Evolutionary conservation across 1,140 invertebrate species (phyloP).

Genomic region (Anadara kagoshimensis): DNA sequence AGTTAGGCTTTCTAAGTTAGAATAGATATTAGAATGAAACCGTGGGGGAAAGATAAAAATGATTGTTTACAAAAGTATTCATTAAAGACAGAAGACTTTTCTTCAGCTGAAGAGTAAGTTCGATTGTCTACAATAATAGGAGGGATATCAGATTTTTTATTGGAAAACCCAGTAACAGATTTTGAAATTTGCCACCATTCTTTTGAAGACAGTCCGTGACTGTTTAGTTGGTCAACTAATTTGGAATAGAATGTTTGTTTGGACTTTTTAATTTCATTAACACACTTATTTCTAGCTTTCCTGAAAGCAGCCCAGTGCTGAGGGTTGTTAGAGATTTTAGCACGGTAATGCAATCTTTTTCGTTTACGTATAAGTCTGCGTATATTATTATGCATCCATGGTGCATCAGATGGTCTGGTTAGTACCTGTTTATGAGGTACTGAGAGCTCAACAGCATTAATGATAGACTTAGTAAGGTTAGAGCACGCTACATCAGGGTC

Average conservation of each 20-base stretch:
- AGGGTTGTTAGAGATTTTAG: background rate
- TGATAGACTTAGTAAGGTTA: too few relatives aligned
- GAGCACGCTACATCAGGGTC: too few relatives aligned
- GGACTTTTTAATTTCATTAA: background rate
- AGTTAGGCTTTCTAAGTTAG: too few relatives aligned
- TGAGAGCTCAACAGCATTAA: too few relatives aligned
- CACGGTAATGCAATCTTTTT: constrained; percentile 8
- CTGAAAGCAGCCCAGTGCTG: background rate
- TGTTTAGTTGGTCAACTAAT: background rate
- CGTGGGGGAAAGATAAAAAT: too few relatives aligned
- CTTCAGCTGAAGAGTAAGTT: too few relatives aligned
- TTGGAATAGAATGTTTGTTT: constrained; percentile 1
- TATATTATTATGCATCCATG: constrained; percentile 5
- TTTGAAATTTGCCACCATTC: constrained; percentile 11
- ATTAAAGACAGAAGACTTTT: too few relatives aligned
- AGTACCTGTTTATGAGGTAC: constrained; percentile 1
- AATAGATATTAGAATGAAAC: too few relatives aligned
- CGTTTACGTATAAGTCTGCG: constrained; percentile 1
- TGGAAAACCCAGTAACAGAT: background rate
- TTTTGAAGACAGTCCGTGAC: background rate
- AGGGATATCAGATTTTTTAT: too few relatives aligned
- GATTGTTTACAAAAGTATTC: too few relatives aligned
- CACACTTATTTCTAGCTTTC: background rate
- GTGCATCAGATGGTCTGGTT: background rate
- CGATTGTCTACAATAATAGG: too few relatives aligned